Percentiles rank a stretch among this genome's conserved stretches.
Conservation (phyloP, 92 coral and sea anemone species). For the Paramuricea clavata region DNA sequence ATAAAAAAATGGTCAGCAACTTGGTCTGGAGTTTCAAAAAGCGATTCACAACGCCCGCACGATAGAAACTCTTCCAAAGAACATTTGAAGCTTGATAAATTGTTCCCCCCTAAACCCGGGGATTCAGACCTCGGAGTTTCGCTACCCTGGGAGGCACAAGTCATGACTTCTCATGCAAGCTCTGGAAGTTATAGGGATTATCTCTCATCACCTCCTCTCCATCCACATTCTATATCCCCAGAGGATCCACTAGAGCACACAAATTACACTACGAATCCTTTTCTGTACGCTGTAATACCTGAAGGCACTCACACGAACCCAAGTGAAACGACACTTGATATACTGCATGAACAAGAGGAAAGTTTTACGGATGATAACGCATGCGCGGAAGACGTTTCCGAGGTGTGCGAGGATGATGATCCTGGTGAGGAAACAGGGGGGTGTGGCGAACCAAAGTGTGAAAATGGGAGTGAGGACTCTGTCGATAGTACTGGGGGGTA, state of each 20-base stretch:
- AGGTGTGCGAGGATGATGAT: neutral
- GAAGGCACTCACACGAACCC: neutral
- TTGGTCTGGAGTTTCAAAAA: conserved; percentile 9
- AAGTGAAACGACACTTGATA: neutral
- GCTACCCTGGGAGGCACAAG: conserved; percentile 49
- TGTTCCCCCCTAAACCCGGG: conserved; percentile 35
- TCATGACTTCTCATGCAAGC: conserved; percentile 2
- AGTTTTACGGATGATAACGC: neutral
- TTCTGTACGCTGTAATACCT: neutral
- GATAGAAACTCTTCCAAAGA: conserved; percentile 7
- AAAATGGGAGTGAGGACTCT: neutral
- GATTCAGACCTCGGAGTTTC: conserved; percentile 48
- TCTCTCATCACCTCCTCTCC: neutral
- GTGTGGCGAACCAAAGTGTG: neutral
- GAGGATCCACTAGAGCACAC: conserved; percentile 1
- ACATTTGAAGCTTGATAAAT: neutral
- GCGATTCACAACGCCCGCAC: neutral
- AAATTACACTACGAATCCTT: neutral
- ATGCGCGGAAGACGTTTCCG: neutral
- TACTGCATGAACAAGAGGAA: neutral
- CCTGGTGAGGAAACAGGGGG: neutral
- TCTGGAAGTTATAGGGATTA: neutral
- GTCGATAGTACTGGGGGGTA: neutral
- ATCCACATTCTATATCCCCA: neutral
- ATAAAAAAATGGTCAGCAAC: conserved; percentile 40